Evolutionary conservation across 2,888 invertebrate species (phyloP).

Genomic region (Petrophora chlorosata): DNA sequence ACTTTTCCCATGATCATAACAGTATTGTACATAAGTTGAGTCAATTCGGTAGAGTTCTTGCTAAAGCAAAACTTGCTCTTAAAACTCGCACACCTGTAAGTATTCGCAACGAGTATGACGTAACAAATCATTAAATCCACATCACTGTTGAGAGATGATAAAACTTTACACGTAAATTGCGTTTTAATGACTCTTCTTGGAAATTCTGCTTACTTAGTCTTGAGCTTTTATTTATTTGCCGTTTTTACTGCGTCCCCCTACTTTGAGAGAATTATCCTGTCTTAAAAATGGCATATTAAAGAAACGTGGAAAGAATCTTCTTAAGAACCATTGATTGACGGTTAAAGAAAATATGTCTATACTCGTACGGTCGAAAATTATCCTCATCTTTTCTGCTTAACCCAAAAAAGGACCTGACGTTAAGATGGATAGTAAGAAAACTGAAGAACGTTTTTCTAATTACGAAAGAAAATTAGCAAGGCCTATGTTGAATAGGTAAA

Average conservation of each 20-base stretch:
- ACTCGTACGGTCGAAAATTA: neutral
- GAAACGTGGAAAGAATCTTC: neutral
- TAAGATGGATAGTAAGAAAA: too few species aligned
- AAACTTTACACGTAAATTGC: slow-evolving; percentile 37
- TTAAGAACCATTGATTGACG: too few species aligned
- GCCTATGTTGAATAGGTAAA: neutral
- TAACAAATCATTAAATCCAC: slow-evolving; percentile 46
- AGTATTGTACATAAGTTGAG: neutral
- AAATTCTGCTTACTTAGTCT: slow-evolving; percentile 27
- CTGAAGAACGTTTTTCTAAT: neutral
- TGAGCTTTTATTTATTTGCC: slow-evolving; percentile 23
- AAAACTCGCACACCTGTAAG: slow-evolving; percentile 9
- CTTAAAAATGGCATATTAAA: slow-evolving; percentile 2
- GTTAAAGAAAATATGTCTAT: too few species aligned
- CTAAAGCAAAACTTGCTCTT: neutral
- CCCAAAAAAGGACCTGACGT: too few species aligned
- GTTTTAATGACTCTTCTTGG: slow-evolving; percentile 32
- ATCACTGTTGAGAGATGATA: slow-evolving; percentile 42
- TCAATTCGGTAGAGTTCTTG: neutral
- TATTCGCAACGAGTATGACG: slow-evolving; percentile 44
- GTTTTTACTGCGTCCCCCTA: too few species aligned
- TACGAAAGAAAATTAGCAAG: neutral
- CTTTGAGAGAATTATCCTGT: slow-evolving; percentile 3
- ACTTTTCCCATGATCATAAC: too few species aligned
- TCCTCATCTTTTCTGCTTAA: neutral